Evolutionary conservation across 2,888 invertebrate species (phyloP).

Genomic region (Andrena bucephala): DNA sequence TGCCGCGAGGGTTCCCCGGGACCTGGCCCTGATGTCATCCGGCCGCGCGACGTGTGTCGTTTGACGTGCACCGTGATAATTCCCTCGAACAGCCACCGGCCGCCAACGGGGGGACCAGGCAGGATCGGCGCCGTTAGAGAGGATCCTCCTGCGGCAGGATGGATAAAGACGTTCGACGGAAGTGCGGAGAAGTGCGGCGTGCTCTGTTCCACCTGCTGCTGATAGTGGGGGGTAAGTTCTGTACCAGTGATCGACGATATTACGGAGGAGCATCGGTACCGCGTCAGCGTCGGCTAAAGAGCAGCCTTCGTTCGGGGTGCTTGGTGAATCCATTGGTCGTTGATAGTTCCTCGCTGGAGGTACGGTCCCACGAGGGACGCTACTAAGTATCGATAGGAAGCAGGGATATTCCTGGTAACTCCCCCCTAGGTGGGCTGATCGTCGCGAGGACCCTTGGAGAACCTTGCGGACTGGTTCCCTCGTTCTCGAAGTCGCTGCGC

Average conservation of each 20-base stretch:
- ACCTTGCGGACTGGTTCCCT: constrained; percentile 6
- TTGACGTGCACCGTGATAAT: constrained; percentile 19
- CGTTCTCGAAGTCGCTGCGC: neutral
- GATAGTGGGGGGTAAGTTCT: constrained; percentile 79
- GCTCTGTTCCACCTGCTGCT: constrained; percentile 75
- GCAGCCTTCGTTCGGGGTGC: neutral
- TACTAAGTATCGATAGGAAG: constrained; percentile 5
- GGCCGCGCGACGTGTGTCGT: constrained; percentile 29
- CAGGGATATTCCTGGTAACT: neutral
- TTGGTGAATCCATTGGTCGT: neutral
- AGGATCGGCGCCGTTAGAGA: neutral
- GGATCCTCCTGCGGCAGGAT: constrained; percentile 52
- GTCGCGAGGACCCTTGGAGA: neutral
- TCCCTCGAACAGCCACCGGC: neutral
- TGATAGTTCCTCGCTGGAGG: neutral
- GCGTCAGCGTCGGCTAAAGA: neutral
- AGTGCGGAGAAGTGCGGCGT: constrained; percentile 74
- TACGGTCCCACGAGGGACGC: neutral
- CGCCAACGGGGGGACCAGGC: constrained; percentile 3
- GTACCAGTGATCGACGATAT: neutral
- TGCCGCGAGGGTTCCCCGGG: neutral
- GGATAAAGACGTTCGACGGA: constrained; percentile 72
- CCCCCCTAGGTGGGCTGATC: neutral
- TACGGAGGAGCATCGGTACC: neutral
- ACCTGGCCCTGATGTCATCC: constrained; percentile 41